These are phyloP conservation scores for Parambassis ranga DNA, from an alignment of 2,797 vertebrate genomes.

Conservation along the genomic window DNA sequence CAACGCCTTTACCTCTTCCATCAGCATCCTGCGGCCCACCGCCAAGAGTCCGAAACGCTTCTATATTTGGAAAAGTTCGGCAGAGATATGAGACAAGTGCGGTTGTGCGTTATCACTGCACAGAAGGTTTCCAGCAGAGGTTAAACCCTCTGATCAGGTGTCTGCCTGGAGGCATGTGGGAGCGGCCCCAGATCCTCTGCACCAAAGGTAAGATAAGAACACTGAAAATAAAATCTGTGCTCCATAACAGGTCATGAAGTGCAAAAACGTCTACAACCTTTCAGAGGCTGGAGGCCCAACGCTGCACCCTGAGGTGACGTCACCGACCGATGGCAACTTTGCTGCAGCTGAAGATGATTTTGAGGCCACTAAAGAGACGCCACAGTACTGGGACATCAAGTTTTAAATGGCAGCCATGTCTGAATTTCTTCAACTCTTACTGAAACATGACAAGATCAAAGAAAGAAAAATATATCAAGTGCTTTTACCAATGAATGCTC, in stretches of 20 bases:
- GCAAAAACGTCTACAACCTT: neutral
- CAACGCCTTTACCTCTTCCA: too few relatives aligned
- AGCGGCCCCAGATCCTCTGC: conserved; percentile 84
- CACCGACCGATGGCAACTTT: conserved; percentile 25
- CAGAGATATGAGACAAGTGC: conserved; percentile 84
- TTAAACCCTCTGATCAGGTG: conserved; percentile 87
- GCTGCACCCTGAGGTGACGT: conserved; percentile 29
- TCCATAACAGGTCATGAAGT: too few relatives aligned
- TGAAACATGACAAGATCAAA: conserved; percentile 30
- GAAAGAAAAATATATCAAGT: too few relatives aligned
- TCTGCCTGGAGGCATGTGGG: conserved; percentile 86
- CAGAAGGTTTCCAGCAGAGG: conserved; percentile 81
- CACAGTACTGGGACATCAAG: conserved; percentile 76
- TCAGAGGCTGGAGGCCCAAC: conserved; percentile 38
- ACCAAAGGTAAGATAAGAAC: conserved; percentile 53
- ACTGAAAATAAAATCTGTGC: neutral
- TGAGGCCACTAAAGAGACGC: conserved; percentile 58
- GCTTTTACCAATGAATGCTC: conserved; percentile 57
- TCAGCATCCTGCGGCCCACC: conserved; percentile 90
- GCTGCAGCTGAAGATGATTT: conserved; percentile 56
- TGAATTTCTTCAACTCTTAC: conserved; percentile 31
- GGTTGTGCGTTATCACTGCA: conserved; percentile 85
- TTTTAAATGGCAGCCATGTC: conserved; percentile 53
- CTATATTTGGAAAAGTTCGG: conserved; percentile 81
- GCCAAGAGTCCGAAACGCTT: conserved; percentile 81